These are phyloP conservation scores for Sisyra nigra DNA, from an alignment of 2,888 invertebrate genomes.

Conservation along the genomic window DNA sequence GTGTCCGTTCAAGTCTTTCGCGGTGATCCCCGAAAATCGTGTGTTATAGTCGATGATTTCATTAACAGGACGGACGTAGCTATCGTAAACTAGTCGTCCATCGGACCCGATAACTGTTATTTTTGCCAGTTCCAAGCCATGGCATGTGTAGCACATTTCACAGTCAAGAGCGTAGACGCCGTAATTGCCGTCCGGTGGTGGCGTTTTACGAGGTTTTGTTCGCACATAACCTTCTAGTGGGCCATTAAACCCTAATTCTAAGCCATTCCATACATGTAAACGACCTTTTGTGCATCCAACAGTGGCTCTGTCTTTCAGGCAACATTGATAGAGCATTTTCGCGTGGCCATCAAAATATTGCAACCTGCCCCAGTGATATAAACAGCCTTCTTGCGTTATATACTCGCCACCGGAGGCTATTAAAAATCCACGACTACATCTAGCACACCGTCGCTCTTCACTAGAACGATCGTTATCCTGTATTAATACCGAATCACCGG, in stretches of 20 bases:
- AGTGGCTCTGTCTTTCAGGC: slow-evolving; percentile 31
- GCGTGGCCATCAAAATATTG: slow-evolving; percentile 22
- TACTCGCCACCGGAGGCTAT: slow-evolving; percentile 57
- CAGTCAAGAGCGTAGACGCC: slow-evolving; percentile 79
- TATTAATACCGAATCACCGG: not conserved
- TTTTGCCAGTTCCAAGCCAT: slow-evolving; percentile 74
- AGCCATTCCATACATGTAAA: slow-evolving; percentile 65
- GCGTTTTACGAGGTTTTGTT: slow-evolving; percentile 27
- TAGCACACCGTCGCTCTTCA: slow-evolving; percentile 43
- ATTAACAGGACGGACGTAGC: slow-evolving; percentile 65
- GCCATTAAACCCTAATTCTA: slow-evolving; percentile 52
- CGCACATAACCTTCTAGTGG: slow-evolving; percentile 51
- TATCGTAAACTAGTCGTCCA: slow-evolving; percentile 65
- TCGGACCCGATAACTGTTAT: slow-evolving; percentile 67
- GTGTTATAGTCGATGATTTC: slow-evolving; percentile 89
- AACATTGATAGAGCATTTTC: slow-evolving; percentile 40
- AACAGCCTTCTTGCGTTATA: slow-evolving; percentile 55
- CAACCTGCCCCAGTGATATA: slow-evolving; percentile 79
- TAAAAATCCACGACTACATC: slow-evolving; percentile 57
- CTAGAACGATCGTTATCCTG: not conserved
- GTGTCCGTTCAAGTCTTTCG: slow-evolving; percentile 34
- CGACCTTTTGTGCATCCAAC: slow-evolving; percentile 48
- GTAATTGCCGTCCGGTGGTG: slow-evolving; percentile 29
- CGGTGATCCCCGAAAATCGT: slow-evolving; percentile 82
- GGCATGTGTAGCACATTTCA: slow-evolving; percentile 89